Base-by-base conservation (phyloP, 2,797 vertebrate genomes). In the Sebastes hubbsi region DNA sequence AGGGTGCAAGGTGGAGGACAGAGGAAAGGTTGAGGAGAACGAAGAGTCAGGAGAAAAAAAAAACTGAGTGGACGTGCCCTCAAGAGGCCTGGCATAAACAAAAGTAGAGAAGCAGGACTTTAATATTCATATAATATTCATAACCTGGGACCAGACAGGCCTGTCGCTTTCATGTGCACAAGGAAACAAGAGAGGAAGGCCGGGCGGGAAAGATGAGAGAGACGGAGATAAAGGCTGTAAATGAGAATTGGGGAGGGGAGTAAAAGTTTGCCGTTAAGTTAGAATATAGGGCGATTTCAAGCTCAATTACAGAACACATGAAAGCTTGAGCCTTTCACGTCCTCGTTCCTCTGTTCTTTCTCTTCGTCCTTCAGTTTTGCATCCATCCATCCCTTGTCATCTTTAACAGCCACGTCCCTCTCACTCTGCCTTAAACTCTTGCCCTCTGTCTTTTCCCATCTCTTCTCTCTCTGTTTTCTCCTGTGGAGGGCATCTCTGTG, bases 101-200 rank as follows among this genome's bases (percentile, higher is more conserved):
- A 82, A 81, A 83, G 70, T 14, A 22, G 62, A 67, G 70, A 60
- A 36, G 82, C 75, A 24, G 49, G 81, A 71, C 73, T 88, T 92
- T 88, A 92, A 94, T 93, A 94, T 93, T 93, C 91, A 94, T 86
- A 78, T 89, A 91, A 94, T 93, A 95, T 94, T 93, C 92, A 94
- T 85, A 81, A 87, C 72, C 65, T 58, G 72, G 65, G 78, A 77
- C 56, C 68, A 67, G 82, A 79, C 24, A 66, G 72, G 69, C 60
- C 75, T 32, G 70, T 68, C 29, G 27, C 85, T 91, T 91, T 90
- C 88, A 89, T 84, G 85, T 91, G 56, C 63, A 22, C 54, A 36
- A 66, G 66, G 72, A 88, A 78, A 71, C 12, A 59, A 76, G 55
- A 72, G 30, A 52, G 61, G 64, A 61, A 60, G 30, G 30, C 14